phyloP scores from a whole-genome alignment of 2,113 vertebrate genomes.

The Eonycteris spelaea region DNA sequence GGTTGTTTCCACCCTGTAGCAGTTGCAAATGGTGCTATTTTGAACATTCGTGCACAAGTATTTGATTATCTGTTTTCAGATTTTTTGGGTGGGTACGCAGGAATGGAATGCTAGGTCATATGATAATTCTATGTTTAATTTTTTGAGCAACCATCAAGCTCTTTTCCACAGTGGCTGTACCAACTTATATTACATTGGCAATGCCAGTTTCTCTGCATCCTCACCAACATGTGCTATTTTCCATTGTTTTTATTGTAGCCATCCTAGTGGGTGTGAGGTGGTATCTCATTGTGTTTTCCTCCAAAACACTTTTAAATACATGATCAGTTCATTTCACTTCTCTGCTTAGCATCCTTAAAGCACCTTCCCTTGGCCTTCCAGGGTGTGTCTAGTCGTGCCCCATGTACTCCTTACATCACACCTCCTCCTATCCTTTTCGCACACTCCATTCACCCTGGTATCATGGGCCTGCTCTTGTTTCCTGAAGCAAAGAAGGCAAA shows the following conservation, averaged over 20 bases:
- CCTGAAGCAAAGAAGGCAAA: not conserved
- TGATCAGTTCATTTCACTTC: not conserved
- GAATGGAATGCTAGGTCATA: not conserved
- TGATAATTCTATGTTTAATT: not conserved
- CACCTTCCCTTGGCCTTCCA: not conserved
- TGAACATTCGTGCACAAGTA: not conserved
- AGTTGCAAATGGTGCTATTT: not conserved
- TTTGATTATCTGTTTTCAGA: not conserved
- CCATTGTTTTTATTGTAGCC: not conserved
- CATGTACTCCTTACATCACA: not conserved
- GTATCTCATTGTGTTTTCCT: not conserved
- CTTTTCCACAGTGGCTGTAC: not conserved
- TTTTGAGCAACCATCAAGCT: not conserved
- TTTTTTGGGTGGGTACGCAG: not conserved
- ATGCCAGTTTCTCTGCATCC: not conserved
- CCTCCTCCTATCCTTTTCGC: not conserved
- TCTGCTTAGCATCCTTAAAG: not conserved
- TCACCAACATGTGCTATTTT: not conserved
- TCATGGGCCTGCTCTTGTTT: not conserved
- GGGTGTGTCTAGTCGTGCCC: not conserved
- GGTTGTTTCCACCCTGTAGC: not conserved
- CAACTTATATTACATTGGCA: not conserved
- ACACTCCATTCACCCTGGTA: not conserved
- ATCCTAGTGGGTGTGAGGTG: not conserved
- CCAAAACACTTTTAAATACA: not conserved